Evolutionary conservation across 1,140 invertebrate genomes (phyloP).

Genomic region (Trachymyrmex cornetzi): DNA sequence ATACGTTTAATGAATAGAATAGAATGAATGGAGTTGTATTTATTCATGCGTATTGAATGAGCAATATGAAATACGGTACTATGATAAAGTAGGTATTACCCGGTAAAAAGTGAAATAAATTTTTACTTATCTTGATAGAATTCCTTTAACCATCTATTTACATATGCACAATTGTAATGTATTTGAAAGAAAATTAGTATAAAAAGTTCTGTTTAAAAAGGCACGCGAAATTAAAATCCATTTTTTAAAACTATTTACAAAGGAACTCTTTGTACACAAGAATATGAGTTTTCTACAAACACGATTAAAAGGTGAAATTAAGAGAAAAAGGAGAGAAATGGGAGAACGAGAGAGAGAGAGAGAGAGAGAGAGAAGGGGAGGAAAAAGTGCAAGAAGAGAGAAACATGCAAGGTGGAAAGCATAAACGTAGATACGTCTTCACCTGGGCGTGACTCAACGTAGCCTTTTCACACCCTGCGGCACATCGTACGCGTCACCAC

Average conservation of each 20-base stretch:
- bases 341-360: too few species aligned
- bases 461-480: constrained; percentile 25
- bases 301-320: neutral
- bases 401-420: neutral
- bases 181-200: neutral
- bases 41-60: neutral
- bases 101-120: neutral
- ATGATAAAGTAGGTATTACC: too few species aligned
- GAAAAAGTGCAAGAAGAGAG: neutral
- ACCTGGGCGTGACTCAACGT: constrained; percentile 70
- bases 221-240: neutral
- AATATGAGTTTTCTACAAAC: neutral
- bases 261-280: neutral
- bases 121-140: neutral
- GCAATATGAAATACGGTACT: constrained; percentile 3
- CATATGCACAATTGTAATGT: neutral
- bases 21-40: too few species aligned
- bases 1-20: neutral
- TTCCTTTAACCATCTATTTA: neutral
- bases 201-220: neutral
- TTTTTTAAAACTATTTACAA: neutral
- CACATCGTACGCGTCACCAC: constrained; percentile 49
- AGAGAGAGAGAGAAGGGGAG: too few species aligned
- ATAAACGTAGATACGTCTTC: constrained; percentile 13
- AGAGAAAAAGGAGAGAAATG: too few species aligned